Evolutionary conservation across 2,888 invertebrate genomes (phyloP).

Genomic region (Ophion ellenae): DNA sequence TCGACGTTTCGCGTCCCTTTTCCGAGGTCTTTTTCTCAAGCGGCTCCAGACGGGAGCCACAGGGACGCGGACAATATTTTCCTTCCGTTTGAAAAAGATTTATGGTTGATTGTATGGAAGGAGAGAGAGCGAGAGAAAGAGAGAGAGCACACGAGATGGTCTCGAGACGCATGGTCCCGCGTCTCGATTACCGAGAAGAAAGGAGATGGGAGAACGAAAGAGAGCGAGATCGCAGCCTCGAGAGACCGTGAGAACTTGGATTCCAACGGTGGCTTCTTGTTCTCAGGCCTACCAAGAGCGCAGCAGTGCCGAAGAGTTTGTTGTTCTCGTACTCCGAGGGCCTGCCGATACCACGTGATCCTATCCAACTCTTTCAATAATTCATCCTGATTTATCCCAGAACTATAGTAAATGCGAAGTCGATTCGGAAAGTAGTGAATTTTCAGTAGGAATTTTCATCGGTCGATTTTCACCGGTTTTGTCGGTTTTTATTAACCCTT

Average conservation of each 20-base stretch:
- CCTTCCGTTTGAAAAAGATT: slow-evolving; percentile 46
- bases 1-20: neutral
- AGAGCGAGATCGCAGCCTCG: slow-evolving; percentile 29
- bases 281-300: slow-evolving; percentile 79
- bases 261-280: slow-evolving; percentile 78
- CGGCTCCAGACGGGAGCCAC: neutral
- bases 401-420: neutral
- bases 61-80: neutral
- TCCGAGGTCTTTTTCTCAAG: slow-evolving; percentile 32
- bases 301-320: slow-evolving; percentile 77
- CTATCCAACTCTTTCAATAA: neutral
- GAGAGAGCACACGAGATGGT: neutral
- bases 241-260: slow-evolving; percentile 79
- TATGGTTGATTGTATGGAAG: slow-evolving; percentile 25
- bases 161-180: slow-evolving; percentile 20
- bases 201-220: slow-evolving; percentile 4
- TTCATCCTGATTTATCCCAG: neutral
- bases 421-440: too few species aligned
- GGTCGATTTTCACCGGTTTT: too few species aligned
- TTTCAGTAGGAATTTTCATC: too few species aligned
- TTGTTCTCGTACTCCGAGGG: slow-evolving; percentile 1
- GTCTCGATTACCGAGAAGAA: slow-evolving; percentile 61
- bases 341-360: neutral
- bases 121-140: neutral
- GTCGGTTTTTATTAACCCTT: too few species aligned